These are phyloP conservation scores for Coregonus suidteri DNA, from an alignment of 2,797 vertebrate species.

Conservation along the genomic window DNA sequence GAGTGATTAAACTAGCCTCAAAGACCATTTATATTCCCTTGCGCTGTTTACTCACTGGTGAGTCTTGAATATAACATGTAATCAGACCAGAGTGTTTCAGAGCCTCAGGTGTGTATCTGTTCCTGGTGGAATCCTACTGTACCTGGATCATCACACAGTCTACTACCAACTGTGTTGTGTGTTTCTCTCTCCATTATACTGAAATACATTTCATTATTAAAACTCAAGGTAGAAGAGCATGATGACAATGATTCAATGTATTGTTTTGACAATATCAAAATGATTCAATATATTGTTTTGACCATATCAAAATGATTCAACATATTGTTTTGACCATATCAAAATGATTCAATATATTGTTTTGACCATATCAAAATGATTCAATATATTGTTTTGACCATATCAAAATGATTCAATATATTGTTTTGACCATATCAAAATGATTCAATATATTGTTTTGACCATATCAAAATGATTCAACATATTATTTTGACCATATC, in stretches of 20 bases:
- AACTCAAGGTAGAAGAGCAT: background rate
- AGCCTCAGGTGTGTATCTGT: background rate
- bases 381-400: background rate
- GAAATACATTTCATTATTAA: background rate
- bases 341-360: background rate
- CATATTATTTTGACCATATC: background rate
- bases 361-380: background rate
- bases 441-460: background rate
- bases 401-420: background rate
- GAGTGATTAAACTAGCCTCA: constrained; percentile 31
- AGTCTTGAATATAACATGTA: constrained; percentile 20
- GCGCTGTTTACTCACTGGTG: constrained; percentile 23
- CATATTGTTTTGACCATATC: background rate
- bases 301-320: background rate
- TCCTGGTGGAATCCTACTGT: background rate
- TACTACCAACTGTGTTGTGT: background rate
- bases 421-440: background rate
- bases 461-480: background rate
- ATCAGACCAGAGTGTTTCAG: constrained; percentile 11
- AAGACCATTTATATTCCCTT: constrained; percentile 26
- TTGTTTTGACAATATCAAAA: background rate
- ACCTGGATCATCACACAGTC: background rate
- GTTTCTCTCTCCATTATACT: background rate
- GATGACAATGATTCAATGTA: no score
- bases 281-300: no score